Percentiles rank a stretch among this genome's conserved stretches.
Conservation (phyloP, 2,113 vertebrate species). For the Rhinolophus sinicus region DNA sequence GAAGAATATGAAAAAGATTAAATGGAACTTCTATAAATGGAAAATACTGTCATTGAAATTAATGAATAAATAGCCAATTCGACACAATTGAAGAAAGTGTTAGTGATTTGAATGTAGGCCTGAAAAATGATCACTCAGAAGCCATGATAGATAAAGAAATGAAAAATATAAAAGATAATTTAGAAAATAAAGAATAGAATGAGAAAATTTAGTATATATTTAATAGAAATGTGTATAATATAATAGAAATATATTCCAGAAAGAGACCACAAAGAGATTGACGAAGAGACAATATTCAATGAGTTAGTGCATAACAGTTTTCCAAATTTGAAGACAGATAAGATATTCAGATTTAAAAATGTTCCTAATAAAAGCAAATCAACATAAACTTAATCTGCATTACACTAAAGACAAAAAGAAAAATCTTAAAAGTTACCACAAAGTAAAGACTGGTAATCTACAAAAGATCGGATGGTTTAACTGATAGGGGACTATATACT, state of each 20-base stretch:
- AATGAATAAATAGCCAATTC: neutral
- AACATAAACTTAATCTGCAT: neutral
- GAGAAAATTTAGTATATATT: neutral
- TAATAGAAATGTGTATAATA: neutral
- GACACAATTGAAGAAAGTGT: neutral
- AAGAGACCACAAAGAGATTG: neutral
- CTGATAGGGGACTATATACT: neutral
- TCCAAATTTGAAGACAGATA: neutral
- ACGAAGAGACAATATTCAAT: neutral
- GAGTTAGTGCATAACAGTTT: neutral
- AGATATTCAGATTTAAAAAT: neutral
- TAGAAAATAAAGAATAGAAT: neutral
- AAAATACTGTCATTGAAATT: neutral
- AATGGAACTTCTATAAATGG: neutral
- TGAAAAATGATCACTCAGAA: neutral
- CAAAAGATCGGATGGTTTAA: neutral
- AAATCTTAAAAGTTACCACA: neutral
- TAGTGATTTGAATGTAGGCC: neutral
- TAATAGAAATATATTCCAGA: neutral
- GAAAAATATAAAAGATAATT: neutral
- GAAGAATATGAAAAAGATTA: neutral
- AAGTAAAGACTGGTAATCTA: neutral
- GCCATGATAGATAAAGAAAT: neutral
- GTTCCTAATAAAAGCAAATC: neutral
- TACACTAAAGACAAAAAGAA: neutral